These are phyloP conservation scores for Platanista minor DNA, from an alignment of 2,113 vertebrate genomes.

Conservation along the genomic window DNA sequence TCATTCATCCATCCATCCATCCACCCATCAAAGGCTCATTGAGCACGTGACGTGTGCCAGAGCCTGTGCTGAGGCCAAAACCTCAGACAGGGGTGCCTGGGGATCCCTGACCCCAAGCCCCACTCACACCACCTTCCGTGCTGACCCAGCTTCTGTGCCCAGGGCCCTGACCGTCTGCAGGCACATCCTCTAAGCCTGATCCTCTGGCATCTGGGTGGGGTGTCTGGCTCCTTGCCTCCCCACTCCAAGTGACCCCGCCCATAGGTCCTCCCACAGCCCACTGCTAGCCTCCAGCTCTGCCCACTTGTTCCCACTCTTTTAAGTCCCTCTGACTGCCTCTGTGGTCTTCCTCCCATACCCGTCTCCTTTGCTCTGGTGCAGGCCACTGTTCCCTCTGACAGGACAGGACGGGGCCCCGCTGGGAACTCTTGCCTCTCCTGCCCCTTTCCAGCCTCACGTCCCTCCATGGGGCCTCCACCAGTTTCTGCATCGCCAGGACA, in stretches of 20 bases:
- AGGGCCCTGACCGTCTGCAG: neutral
- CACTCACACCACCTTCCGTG: fast-evolving
- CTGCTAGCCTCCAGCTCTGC: neutral
- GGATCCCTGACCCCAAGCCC: fast-evolving
- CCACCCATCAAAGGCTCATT: neutral
- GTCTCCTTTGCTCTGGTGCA: neutral
- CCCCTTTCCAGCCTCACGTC: fast-evolving
- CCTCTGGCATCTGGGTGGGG: fast-evolving
- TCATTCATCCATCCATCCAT: neutral
- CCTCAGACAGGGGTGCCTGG: neutral
- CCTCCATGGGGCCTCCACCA: neutral
- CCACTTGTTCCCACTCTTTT: too few species aligned
- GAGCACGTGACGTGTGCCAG: fast-evolving
- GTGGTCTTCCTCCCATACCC: neutral
- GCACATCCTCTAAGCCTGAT: neutral
- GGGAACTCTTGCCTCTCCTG: too few species aligned
- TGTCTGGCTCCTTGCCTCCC: neutral
- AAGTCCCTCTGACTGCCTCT: neutral
- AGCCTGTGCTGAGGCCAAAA: too few species aligned
- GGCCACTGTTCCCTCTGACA: fast-evolving
- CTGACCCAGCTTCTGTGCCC: neutral
- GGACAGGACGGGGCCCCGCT: neutral
- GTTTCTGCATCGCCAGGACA: neutral
- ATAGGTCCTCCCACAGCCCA: neutral
- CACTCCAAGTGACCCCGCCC: fast-evolving